Evolutionary conservation across 2,113 vertebrate species (phyloP).

Genomic region (Mugil cephalus): DNA sequence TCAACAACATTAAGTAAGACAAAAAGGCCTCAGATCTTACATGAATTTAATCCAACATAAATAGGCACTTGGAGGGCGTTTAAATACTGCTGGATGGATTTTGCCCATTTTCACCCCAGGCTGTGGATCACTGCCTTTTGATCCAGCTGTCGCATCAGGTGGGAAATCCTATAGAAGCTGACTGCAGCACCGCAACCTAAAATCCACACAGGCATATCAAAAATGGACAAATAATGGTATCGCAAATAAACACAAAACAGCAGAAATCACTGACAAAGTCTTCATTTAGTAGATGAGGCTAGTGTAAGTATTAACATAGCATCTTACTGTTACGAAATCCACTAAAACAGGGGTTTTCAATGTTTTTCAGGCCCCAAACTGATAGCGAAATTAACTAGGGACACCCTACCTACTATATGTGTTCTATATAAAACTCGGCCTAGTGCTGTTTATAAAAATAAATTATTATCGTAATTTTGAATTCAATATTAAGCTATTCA

Average conservation of each 20-base stretch:
- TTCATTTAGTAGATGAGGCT: not conserved
- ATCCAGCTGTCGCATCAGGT: conserved; percentile 34
- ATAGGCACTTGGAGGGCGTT: not conserved
- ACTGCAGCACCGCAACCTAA: conserved; percentile 25
- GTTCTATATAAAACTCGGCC: too few species aligned
- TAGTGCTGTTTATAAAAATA: too few species aligned
- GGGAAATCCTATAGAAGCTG: conserved; percentile 35
- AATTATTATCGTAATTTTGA: too few species aligned
- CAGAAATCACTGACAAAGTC: not conserved
- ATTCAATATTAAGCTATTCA: too few species aligned
- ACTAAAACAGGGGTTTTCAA: too few species aligned
- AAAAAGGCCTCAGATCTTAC: not conserved
- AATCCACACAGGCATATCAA: not conserved
- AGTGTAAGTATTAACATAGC: not conserved
- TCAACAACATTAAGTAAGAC: conserved; percentile 14
- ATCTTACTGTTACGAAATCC: not conserved
- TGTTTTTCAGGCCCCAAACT: too few species aligned
- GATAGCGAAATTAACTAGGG: too few species aligned
- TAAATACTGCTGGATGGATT: conserved; percentile 14
- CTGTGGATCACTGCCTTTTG: conserved; percentile 22
- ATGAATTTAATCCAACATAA: conserved; percentile 6
- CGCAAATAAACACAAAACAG: conserved; percentile 12
- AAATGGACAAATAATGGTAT: conserved; percentile 16
- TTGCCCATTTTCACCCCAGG: not conserved
- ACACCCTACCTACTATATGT: too few species aligned